phyloP scores from a whole-genome alignment of 37 sponge, comb jelly and placozoan genomes.

The Amphimedon queenslandica region DNA sequence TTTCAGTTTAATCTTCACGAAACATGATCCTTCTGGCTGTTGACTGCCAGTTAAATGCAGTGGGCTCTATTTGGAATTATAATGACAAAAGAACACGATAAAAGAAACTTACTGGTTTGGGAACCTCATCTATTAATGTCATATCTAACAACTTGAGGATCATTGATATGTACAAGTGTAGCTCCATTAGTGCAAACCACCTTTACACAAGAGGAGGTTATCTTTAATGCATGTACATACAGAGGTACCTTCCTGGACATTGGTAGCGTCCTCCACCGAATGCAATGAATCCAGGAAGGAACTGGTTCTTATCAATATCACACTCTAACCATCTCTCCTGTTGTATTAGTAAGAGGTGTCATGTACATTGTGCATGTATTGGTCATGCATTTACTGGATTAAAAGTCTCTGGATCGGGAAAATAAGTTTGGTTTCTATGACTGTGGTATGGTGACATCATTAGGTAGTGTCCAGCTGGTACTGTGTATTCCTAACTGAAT shows the following conservation, averaged over 20 bases:
- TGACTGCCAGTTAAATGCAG: not conserved
- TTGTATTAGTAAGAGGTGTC: not conserved
- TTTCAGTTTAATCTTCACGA: not conserved
- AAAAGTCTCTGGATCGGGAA: slow-evolving; percentile 72
- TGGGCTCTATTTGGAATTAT: not conserved
- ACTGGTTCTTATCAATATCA: slow-evolving; percentile 64
- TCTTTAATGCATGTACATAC: not conserved
- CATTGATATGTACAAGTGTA: slow-evolving; percentile 69
- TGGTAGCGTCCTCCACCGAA: slow-evolving; percentile 84
- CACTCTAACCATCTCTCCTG: slow-evolving; percentile 72
- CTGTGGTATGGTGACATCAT: slow-evolving; percentile 74
- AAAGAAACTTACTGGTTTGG: slow-evolving; percentile 33
- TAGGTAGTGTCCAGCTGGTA: slow-evolving; percentile 68
- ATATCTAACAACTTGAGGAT: slow-evolving; percentile 50
- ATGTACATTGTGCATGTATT: too few relatives aligned
- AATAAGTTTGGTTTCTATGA: slow-evolving; percentile 60
- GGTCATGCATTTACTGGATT: slow-evolving; percentile 48
- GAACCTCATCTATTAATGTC: slow-evolving; percentile 53
- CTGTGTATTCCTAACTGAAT: slow-evolving; percentile 38
- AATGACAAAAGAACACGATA: not conserved
- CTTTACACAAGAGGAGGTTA: slow-evolving; percentile 6
- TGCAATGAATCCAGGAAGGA: slow-evolving; percentile 73
- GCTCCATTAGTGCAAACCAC: slow-evolving; percentile 86
- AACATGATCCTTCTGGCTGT: not conserved
- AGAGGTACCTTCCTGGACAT: slow-evolving; percentile 70